Evolutionary conservation across 2,113 vertebrate species (phyloP), one percentile per base, ranked within the genome.

Genomic region (Notechis scutatus): DNA sequence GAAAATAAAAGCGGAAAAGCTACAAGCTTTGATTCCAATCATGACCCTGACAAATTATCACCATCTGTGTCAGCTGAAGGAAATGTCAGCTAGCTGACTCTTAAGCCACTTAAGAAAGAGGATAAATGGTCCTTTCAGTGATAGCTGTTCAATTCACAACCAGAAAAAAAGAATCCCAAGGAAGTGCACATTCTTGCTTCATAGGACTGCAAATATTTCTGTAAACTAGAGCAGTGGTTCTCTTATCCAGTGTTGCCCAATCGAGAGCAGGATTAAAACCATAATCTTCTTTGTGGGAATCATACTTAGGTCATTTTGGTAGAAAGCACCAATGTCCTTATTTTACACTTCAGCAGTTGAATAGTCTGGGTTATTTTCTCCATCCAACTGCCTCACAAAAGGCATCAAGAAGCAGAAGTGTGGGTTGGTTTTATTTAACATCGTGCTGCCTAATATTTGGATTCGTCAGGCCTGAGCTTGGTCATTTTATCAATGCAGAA

Each of bases 401-500:
- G 4, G 1, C 4, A 18, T 15, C 14, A 85, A 89, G 0, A 2
- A 52, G 42, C 1, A 18, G 6, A 20, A 85, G 42, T n/a, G 0
- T 9, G 24, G 23, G 18, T 64, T 26, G 59, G 54, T 69, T 85
- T 29, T 9, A 21, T 56, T 45, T 7, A 29, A 20, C 45, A 59
- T 98, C 94, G 98, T 0, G 94, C 96, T 54, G 42, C 94, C 57
- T 95, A 39, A 90, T 97, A 97, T 45, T 98, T 98, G 93, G 97
- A 95, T 52, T 98, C 98, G 0, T 98, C 97, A 0, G 98, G 97
- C 1, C 90, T 95, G 1, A 98, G 95, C 89, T 96, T 97, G 55
- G 39, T 96, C 91, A 98, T 59, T 92, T 98, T 98, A 90, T 96
- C 96, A 91, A 98, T 92, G 3, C 98, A 98, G 94, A 98, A 96